phyloP scores from a whole-genome alignment of 2,888 invertebrate genomes.

The Hetaerina titia region DNA sequence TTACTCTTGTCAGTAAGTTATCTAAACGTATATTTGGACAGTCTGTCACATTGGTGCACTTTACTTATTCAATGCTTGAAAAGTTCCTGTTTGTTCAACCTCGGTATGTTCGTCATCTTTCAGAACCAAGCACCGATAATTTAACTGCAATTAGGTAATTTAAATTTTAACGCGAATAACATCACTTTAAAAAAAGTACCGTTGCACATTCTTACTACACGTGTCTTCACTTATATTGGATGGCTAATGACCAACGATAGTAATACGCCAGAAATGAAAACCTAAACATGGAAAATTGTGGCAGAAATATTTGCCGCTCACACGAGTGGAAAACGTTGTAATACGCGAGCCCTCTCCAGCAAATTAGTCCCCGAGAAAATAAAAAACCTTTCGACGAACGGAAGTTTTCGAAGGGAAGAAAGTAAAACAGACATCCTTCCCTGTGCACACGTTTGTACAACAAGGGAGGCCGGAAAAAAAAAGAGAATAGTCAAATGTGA shows the following conservation, averaged over 20 bases:
- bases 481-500: not conserved
- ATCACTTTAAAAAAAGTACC: too few species aligned
- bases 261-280: not conserved
- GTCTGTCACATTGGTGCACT: too few species aligned
- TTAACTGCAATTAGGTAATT: too few species aligned
- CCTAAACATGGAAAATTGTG: not conserved
- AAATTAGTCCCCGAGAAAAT: not conserved
- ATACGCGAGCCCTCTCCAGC: not conserved
- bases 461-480: not conserved
- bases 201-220: too few species aligned
- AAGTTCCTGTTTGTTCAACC: too few species aligned
- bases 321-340: not conserved
- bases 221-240: not conserved
- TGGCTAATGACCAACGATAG: not conserved
- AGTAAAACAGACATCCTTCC: not conserved
- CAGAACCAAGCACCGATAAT: too few species aligned
- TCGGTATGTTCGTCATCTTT: too few species aligned
- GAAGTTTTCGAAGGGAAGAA: not conserved
- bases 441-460: not conserved
- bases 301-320: not conserved
- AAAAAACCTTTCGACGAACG: too few species aligned
- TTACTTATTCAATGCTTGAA: too few species aligned
- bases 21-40: too few species aligned
- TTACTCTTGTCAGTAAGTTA: too few species aligned
- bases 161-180: too few species aligned